Evolutionary conservation across 2,797 vertebrate species (phyloP).

Genomic region (Otolemur crassicaudatus): DNA sequence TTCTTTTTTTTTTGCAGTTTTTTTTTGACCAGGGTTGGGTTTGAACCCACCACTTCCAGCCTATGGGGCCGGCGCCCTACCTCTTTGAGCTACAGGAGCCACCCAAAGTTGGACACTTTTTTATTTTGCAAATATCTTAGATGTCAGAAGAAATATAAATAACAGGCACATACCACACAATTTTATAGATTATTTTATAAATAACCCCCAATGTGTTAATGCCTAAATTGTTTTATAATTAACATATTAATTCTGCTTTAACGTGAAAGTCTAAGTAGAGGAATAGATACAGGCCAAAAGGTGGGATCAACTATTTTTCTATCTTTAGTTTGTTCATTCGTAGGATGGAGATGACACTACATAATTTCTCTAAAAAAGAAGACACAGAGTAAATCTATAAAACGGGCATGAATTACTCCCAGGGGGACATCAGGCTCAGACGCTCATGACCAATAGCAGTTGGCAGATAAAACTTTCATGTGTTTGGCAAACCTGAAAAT

Average conservation of each 20-base stretch:
- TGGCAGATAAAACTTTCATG: not conserved
- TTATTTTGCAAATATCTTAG: constrained; percentile 29
- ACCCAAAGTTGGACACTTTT: not conserved
- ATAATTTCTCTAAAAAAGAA: not conserved
- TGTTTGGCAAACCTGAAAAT: not conserved
- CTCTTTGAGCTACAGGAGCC: too few relatives aligned
- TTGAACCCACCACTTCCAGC: too few relatives aligned
- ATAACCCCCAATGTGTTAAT: not conserved
- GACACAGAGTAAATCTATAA: not conserved
- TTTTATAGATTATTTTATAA: constrained; percentile 16
- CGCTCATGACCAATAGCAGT: not conserved
- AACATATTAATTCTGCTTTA: constrained; percentile 18
- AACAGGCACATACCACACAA: not conserved
- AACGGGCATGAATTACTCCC: not conserved
- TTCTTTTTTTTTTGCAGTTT: not conserved
- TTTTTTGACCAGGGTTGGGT: too few relatives aligned
- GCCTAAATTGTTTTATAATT: not conserved
- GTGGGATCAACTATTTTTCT: not conserved
- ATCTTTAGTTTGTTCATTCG: not conserved
- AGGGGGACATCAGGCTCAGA: too few relatives aligned
- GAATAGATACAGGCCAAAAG: not conserved
- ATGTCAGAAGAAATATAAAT: constrained; percentile 7
- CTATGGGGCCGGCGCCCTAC: too few relatives aligned
- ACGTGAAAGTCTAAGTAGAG: not conserved
- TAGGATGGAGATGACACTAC: not conserved